A percentile compares a stretch with the other conserved stretches of the same genome.
phyloP scores from a whole-genome alignment of 2,888 invertebrate species.

The Cordylochernes scorpioides region DNA sequence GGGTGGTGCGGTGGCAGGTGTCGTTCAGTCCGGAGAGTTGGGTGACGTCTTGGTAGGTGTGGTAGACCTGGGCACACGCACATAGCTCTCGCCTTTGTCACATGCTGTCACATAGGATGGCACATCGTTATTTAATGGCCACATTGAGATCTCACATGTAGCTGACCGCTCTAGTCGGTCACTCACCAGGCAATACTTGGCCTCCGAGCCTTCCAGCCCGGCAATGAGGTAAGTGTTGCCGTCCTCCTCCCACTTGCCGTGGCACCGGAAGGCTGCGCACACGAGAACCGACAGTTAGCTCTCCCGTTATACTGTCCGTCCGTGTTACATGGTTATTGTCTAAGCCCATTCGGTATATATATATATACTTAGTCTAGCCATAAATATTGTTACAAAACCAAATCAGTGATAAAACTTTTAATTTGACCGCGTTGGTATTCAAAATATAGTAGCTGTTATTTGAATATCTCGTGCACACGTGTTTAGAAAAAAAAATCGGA shows the following conservation, averaged over 20 bases:
- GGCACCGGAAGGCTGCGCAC: conserved; percentile 13
- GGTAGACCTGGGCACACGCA: conserved; percentile 11
- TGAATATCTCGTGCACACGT: too few relatives aligned
- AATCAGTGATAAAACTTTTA: too few relatives aligned
- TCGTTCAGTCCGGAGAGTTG: conserved; percentile 11
- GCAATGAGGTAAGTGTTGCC: conserved; percentile 16
- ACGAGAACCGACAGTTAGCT: background rate
- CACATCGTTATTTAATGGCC: too few relatives aligned
- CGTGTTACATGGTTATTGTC: conserved; percentile 1
- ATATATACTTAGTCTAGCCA: background rate
- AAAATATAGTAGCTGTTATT: too few relatives aligned
- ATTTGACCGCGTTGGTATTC: too few relatives aligned
- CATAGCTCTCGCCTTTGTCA: too few relatives aligned
- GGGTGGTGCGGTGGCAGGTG: conserved; percentile 8
- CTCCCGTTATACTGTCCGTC: background rate
- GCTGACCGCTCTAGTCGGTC: too few relatives aligned
- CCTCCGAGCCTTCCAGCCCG: conserved; percentile 9
- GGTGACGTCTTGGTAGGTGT: conserved; percentile 8
- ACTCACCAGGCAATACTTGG: conserved; percentile 12
- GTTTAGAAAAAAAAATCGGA: too few relatives aligned
- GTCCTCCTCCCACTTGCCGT: conserved; percentile 15
- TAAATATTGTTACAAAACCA: background rate
- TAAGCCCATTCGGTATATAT: background rate
- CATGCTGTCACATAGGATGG: too few relatives aligned
- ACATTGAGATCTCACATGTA: too few relatives aligned